A percentile compares a stretch with the other conserved stretches of the same genome.
Evolutionary conservation across 2,113 vertebrate species (phyloP).

Genomic region (Litocranius walleri): DNA sequence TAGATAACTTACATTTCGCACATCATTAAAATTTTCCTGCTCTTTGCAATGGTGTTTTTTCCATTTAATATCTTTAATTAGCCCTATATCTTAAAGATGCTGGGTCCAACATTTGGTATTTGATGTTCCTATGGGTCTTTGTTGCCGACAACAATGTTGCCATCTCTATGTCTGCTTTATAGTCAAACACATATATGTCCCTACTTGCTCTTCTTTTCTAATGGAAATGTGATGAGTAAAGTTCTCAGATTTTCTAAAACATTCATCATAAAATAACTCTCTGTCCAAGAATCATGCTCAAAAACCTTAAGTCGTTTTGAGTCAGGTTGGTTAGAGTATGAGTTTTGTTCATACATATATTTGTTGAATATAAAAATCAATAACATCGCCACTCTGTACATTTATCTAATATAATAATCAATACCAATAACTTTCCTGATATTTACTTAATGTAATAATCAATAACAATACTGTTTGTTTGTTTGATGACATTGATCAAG

Average conservation of each 20-base stretch:
- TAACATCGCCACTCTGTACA: slow-evolving; percentile 44
- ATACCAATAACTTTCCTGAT: slow-evolving; percentile 64
- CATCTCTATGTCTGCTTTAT: slow-evolving; percentile 49
- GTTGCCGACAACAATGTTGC: slow-evolving; percentile 24
- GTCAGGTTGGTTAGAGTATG: background rate
- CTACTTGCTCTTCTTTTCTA: slow-evolving; percentile 63
- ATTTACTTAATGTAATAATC: slow-evolving; percentile 72
- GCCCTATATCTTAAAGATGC: slow-evolving; percentile 56
- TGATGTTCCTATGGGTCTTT: slow-evolving; percentile 38
- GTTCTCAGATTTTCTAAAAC: slow-evolving; percentile 34
- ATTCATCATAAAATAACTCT: slow-evolving; percentile 63
- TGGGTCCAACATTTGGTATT: slow-evolving; percentile 51
- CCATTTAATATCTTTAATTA: slow-evolving; percentile 54
- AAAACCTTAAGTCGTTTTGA: slow-evolving; percentile 37
- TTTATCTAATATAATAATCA: slow-evolving; percentile 67
- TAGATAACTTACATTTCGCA: slow-evolving; percentile 50
- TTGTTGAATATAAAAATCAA: slow-evolving; percentile 67
- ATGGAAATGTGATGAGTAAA: slow-evolving; percentile 57
- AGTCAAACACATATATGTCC: slow-evolving; percentile 40
- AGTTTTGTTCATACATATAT: slow-evolving; percentile 39
- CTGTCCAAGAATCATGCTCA: slow-evolving; percentile 31
- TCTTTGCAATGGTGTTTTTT: slow-evolving; percentile 49
- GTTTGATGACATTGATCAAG: slow-evolving; percentile 54
- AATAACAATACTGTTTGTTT: slow-evolving; percentile 70
- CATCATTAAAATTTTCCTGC: slow-evolving; percentile 40